Conservation (phyloP, 2,888 invertebrate species). For the Drosophila atroscutellata region DNA sequence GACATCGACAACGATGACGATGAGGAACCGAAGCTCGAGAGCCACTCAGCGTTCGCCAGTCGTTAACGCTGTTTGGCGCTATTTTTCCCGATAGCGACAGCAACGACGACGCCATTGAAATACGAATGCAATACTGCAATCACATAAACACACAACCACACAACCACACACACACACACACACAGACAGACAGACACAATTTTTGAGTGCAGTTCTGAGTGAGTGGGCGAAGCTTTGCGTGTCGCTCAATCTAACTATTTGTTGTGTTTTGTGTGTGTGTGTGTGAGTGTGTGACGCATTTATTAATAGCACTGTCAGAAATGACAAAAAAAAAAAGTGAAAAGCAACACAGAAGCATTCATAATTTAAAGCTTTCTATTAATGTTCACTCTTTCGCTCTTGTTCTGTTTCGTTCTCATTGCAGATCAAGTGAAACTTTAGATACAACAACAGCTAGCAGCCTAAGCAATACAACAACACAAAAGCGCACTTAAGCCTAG, state of each 20-base stretch:
- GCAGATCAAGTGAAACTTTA: conserved; percentile 71
- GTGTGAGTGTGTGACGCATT: conserved; percentile 50
- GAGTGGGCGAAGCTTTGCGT: conserved; percentile 50
- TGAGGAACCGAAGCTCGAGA: conserved; percentile 27
- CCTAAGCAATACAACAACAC: conserved; percentile 43
- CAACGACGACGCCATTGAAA: conserved; percentile 72
- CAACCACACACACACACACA: conserved; percentile 1
- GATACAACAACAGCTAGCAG: conserved; percentile 56
- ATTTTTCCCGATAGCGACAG: conserved; percentile 48
- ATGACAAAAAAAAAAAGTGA: conserved; percentile 13
- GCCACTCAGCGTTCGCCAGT: conserved; percentile 18
- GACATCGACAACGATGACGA: conserved; percentile 12
- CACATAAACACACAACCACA: conserved; percentile 13
- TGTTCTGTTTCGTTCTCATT: conserved; percentile 27
- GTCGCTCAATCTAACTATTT: conserved; percentile 20
- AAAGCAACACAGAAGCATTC: conserved; percentile 20
- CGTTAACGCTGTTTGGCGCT: conserved; percentile 47
- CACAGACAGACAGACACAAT: not conserved
- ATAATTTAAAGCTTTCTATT: conserved; percentile 24
- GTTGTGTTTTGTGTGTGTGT: not conserved
- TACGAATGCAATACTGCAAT: conserved; percentile 64
- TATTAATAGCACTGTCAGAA: conserved; percentile 49
- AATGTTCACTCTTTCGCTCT: conserved; percentile 18
- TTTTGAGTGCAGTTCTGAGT: conserved; percentile 45
- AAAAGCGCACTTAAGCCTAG: conserved; percentile 50